phyloP scores from a whole-genome alignment of 1,140 invertebrate species.

The Scaptodrosophila lebanonensis region DNA sequence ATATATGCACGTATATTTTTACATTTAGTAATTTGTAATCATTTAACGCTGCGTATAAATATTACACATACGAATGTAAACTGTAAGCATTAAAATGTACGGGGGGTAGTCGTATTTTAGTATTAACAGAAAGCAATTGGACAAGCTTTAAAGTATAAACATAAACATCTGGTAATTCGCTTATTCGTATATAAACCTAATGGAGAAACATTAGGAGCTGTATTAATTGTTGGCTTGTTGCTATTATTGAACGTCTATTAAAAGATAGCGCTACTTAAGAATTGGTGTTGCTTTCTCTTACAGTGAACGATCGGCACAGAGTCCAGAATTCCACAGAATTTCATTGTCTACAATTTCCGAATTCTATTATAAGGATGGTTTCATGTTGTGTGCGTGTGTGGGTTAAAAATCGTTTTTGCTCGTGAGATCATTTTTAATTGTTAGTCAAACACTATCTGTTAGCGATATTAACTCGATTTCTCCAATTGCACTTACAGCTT shows the following conservation, averaged over 20 bases:
- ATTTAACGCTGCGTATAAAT: conserved; percentile 68
- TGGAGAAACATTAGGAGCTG: conserved; percentile 24
- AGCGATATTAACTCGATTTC: conserved; percentile 30
- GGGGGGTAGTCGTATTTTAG: conserved; percentile 2
- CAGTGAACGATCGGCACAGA: conserved; percentile 43
- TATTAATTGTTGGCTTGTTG: conserved; percentile 30
- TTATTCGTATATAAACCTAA: conserved; percentile 17
- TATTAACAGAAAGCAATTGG: conserved; percentile 46
- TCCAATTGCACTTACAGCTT: conserved; percentile 40
- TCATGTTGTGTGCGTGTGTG: conserved; percentile 31
- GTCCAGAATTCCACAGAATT: conserved; percentile 6
- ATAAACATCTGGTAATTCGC: conserved; percentile 26
- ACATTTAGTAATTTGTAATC: too few relatives aligned
- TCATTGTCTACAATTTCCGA: conserved; percentile 32
- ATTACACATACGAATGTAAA: conserved; percentile 66
- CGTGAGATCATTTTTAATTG: conserved; percentile 65
- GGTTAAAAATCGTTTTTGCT: conserved; percentile 38
- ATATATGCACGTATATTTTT: conserved; percentile 48
- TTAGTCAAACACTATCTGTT: conserved; percentile 31
- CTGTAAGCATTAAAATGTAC: conserved; percentile 53
- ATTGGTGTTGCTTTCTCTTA: conserved; percentile 71
- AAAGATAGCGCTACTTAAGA: too few relatives aligned
- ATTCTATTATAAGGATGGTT: conserved; percentile 17
- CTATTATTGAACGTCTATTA: too few relatives aligned
- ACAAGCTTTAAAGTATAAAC: conserved; percentile 15